These are phyloP conservation scores for Chromobotia macracanthus DNA, from an alignment of 2,797 vertebrate genomes.

Conservation along the genomic window DNA sequence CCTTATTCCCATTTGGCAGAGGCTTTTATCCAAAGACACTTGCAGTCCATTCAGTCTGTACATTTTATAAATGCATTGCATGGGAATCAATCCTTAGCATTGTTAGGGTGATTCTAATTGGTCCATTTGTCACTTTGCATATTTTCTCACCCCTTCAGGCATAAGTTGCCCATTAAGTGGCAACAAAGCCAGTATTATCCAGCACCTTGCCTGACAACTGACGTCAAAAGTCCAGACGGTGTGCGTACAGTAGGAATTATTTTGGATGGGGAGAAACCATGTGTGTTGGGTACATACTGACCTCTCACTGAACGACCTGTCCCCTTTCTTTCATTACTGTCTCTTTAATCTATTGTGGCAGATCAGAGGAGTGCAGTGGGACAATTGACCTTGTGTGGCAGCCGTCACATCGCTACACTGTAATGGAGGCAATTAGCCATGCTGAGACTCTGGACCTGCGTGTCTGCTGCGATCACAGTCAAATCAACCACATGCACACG, in stretches of 20 bases:
- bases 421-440: constrained; percentile 73
- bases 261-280: constrained; percentile 55
- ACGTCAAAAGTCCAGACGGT: constrained; percentile 36
- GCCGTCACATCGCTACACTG: constrained; percentile 72
- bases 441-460: constrained; percentile 70
- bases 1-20: too few relatives aligned
- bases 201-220: constrained; percentile 32
- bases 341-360: constrained; percentile 71
- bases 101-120: not conserved
- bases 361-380: constrained; percentile 74
- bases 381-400: constrained; percentile 73
- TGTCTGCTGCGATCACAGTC: constrained; percentile 59
- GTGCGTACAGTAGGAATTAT: constrained; percentile 57
- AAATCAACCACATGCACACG: constrained; percentile 54
- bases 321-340: constrained; percentile 73
- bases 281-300: constrained; percentile 69
- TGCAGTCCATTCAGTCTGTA: too few relatives aligned
- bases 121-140: not conserved
- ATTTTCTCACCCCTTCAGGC: constrained; percentile 24
- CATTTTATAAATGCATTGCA: too few relatives aligned
- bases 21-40: too few relatives aligned
- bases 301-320: constrained; percentile 75
- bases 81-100: not conserved
- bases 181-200: constrained; percentile 37
- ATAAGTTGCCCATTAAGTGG: constrained; percentile 22